Evolutionary conservation across 2,888 invertebrate species (phyloP).

Genomic region (Fragum fragum): DNA sequence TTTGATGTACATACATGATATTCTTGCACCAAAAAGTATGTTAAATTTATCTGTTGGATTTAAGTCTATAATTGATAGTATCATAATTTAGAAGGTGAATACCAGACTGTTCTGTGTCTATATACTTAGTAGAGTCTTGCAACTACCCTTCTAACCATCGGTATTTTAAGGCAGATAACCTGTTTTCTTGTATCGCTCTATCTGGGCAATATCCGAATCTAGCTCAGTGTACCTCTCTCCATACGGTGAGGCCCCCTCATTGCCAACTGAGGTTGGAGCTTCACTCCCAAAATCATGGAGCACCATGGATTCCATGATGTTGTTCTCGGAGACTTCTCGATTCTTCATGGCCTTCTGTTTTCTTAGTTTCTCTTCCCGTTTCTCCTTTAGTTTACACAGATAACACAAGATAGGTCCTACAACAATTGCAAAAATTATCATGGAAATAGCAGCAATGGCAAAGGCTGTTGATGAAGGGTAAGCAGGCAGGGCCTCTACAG

Average conservation of each 20-base stretch:
- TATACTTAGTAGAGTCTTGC: too few relatives aligned
- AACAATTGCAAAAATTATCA: constrained; percentile 77
- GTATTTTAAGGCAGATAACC: constrained; percentile 20
- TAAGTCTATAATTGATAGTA: too few relatives aligned
- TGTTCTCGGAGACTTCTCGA: constrained; percentile 55
- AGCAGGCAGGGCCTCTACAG: constrained; percentile 35
- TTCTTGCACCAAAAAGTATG: too few relatives aligned
- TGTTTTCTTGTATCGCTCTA: constrained; percentile 39
- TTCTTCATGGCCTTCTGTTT: constrained; percentile 63
- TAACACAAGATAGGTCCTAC: constrained; percentile 79
- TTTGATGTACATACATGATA: too few relatives aligned
- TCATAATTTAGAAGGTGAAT: too few relatives aligned
- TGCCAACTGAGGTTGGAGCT: constrained; percentile 36
- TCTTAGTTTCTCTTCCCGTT: constrained; percentile 66
- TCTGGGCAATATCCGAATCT: constrained; percentile 38
- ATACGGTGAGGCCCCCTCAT: constrained; percentile 39
- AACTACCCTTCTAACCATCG: too few relatives aligned
- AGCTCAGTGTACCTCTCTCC: constrained; percentile 21
- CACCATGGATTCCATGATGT: constrained; percentile 80
- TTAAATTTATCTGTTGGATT: too few relatives aligned
- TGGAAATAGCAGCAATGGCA: constrained; percentile 75
- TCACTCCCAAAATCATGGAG: constrained; percentile 76
- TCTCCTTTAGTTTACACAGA: constrained; percentile 74
- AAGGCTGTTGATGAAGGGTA: constrained; percentile 61
- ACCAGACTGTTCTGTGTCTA: too few relatives aligned